Evolutionary conservation across 2,888 invertebrate species (phyloP), one percentile per base, ranked within the genome.

Genomic region (Volucella zonaria): DNA sequence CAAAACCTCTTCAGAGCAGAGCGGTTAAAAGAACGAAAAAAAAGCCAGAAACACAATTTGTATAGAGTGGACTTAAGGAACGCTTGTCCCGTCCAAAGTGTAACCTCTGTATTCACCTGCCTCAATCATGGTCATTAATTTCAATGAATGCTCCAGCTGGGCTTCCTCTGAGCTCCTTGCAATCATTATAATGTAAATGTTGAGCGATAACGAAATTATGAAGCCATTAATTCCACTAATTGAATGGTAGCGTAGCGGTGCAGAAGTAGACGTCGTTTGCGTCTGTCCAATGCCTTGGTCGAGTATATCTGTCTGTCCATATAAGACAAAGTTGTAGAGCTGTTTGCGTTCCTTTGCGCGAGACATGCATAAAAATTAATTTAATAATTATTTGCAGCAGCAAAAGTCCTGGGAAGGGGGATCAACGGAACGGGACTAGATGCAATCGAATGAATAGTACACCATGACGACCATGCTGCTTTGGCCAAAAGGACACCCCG

Each of bases 201-300:
- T 79, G 59, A 74, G 59, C 74, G 82, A 83, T 83, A 83, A 82
- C 79, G 64, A 78, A 82, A 83, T 83, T 83, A 83, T 83, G 79
- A 79, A 75, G 82, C 79, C 79, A 83, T 83, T 79, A 79, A 83
- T 83, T 83, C 70, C 56, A 79, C 74, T 83, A 79, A 83, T 83
- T 79, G 79, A 79, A 83, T 75, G 70, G 82, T 79, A 79, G 70
- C 74, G 79, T 64, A 68, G 68, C 67, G 56, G 64, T 45, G 64
- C 70, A 58, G 15, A 38, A 42, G 68, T 52, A 74, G 52, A 77
- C 67, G 38, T 73, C 73, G 67, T 23, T 40, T 49, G 58, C 11
- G 66, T 52, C 51, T 45, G 67, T 67, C 14, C 70, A 54, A 31
- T 61, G 45, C n/a, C 51, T 18, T 10, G 59, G 49, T 43, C n/a